Evolutionary conservation across 1,140 invertebrate species (phyloP).

Genomic region (Drosophila takahashii): DNA sequence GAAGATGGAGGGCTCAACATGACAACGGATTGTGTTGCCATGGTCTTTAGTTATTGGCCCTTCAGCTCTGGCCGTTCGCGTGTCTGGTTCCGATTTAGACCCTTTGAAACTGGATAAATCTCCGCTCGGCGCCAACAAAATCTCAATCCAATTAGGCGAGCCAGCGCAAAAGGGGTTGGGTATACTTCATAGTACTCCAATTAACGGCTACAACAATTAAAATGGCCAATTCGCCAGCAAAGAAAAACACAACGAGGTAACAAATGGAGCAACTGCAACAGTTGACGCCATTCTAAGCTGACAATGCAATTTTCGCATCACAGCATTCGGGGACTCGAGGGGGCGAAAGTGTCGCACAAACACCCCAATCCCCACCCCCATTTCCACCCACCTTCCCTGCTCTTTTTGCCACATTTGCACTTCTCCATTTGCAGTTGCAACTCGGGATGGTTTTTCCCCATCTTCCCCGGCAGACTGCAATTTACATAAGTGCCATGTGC

Average conservation of each 20-base stretch:
- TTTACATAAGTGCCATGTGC: slow-evolving; percentile 58
- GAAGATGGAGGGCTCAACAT: slow-evolving; percentile 27
- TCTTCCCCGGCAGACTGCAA: slow-evolving; percentile 32
- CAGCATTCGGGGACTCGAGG: slow-evolving; percentile 9
- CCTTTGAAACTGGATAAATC: slow-evolving; percentile 46
- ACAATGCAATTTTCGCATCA: slow-evolving; percentile 69
- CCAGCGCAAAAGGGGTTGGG: not conserved
- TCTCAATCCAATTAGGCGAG: slow-evolving; percentile 45
- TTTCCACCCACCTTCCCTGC: slow-evolving; percentile 3
- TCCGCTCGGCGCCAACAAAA: slow-evolving; percentile 12
- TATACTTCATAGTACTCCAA: slow-evolving; percentile 27
- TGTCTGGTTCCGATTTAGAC: slow-evolving; percentile 33
- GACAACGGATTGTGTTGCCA: slow-evolving; percentile 38
- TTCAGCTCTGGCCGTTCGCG: slow-evolving; percentile 23
- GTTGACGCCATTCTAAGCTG: slow-evolving; percentile 52
- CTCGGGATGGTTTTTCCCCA: slow-evolving; percentile 4
- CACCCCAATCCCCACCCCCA: slow-evolving; percentile 4
- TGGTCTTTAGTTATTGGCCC: slow-evolving; percentile 38
- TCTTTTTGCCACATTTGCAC: slow-evolving; percentile 35
- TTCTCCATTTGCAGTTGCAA: slow-evolving; percentile 40
- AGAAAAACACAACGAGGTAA: slow-evolving; percentile 7
- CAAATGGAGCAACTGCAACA: slow-evolving; percentile 50
- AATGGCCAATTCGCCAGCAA: slow-evolving; percentile 21
- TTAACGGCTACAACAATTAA: slow-evolving; percentile 43
- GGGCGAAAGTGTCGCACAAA: slow-evolving; percentile 6